These are phyloP conservation scores for Drosophila falleni DNA, from an alignment of 2,888 invertebrate genomes.

Conservation along the genomic window DNA sequence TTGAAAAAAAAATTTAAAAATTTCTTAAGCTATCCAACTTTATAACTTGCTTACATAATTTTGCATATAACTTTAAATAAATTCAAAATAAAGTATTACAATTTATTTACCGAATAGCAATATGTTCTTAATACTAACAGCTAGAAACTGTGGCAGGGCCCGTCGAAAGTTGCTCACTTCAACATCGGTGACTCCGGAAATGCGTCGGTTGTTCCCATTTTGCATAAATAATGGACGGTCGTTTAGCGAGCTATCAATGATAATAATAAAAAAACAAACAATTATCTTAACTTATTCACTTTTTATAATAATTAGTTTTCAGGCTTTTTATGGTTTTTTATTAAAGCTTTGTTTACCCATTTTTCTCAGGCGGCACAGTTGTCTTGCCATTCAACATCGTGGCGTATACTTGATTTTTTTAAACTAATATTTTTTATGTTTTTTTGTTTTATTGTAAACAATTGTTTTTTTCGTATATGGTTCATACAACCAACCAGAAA, in stretches of 20 bases:
- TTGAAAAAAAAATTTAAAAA: background rate
- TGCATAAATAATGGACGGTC: slow-evolving; percentile 83
- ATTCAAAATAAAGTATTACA: slow-evolving; percentile 26
- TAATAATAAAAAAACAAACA: slow-evolving; percentile 4
- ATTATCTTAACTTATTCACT: background rate
- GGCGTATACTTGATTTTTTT: slow-evolving; percentile 47
- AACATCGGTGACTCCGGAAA: slow-evolving; percentile 61
- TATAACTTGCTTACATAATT: slow-evolving; percentile 34
- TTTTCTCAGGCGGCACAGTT: slow-evolving; percentile 60
- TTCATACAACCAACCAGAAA: slow-evolving; percentile 7
- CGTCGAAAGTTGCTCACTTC: slow-evolving; percentile 86
- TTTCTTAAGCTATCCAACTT: slow-evolving; percentile 12
- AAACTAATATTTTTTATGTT: slow-evolving; percentile 10
- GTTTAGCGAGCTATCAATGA: slow-evolving; percentile 73
- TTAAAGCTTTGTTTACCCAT: slow-evolving; percentile 58
- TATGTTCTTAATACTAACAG: slow-evolving; percentile 93
- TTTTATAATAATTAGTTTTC: background rate
- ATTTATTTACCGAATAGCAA: slow-evolving; percentile 88
- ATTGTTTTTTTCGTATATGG: slow-evolving; percentile 20
- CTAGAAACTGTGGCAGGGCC: slow-evolving; percentile 91
- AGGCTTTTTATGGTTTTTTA: background rate
- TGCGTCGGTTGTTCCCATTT: slow-evolving; percentile 72
- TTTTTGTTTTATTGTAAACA: slow-evolving; percentile 13
- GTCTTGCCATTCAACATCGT: slow-evolving; percentile 69
- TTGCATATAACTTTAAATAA: slow-evolving; percentile 1